Evolutionary conservation across 2,888 invertebrate species (phyloP), one percentile per base, ranked within the genome.

Genomic region (Ophion ellenae): DNA sequence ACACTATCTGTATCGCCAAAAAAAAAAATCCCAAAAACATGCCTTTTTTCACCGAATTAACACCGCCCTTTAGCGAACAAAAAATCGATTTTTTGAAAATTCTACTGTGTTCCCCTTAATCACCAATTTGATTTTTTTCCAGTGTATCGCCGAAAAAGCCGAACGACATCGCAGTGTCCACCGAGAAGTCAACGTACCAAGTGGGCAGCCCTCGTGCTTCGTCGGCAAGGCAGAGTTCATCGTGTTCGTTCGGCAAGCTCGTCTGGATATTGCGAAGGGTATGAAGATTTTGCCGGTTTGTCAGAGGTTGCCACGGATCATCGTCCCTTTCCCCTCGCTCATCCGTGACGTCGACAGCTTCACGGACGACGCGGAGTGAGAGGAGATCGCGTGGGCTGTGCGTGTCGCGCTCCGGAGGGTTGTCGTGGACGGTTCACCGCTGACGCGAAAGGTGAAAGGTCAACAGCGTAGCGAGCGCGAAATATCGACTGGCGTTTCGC

Each of bases 401-500:
- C 24, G 75, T 69, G 67, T 69, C 61, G 70, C 9, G 75, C 75
- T 20, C 11, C 20, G 76, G 20, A 63, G 24, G 47, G 81, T 81
- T 59, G 64, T 69, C 32, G 24, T 75, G 71, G 81, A 69, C 45
- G 83, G 79, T 80, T 86, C 61, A 69, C 69, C 73, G 85, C 59
- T 74, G 67, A 64, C 63, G 80, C 61, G 77, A 91, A 91, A 91
- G 90, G 91, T 91, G 90, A 92, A 92, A 92, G 92, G 92, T 92
- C 91, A 91, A 89, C 90, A 90, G 53, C 7, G 89, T 89, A 89
- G 87, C 88, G 84, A 89, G 87, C 78, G 88, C 86, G 86, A 86
- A 91, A 91, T 92, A 92, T 92, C 91, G 92, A 92, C 92, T 92
- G 87, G 86, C 74, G 79, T 77, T 85, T 75, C 76, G 78, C 67